phyloP scores from a whole-genome alignment of 1,140 invertebrate genomes.

The Metopolophium dirhodum region DNA sequence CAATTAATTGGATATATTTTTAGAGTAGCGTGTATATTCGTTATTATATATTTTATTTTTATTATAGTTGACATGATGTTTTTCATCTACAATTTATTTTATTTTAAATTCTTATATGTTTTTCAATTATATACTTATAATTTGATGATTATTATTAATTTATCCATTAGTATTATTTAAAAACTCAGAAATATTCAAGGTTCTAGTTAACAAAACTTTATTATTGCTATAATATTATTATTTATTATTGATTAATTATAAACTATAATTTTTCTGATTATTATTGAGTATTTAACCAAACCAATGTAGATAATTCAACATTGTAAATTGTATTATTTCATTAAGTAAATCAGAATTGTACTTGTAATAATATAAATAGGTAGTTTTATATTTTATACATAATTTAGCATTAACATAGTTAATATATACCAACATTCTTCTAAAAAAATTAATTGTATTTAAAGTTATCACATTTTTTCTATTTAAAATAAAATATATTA shows the following conservation, averaged over 20 bases:
- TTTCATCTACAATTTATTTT: background rate
- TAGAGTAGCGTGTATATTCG: constrained; percentile 23
- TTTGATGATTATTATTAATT: background rate
- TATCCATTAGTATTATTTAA: background rate
- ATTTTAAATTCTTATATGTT: background rate
- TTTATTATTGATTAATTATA: no score
- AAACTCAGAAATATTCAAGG: background rate
- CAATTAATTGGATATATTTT: constrained; percentile 33
- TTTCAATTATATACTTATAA: background rate
- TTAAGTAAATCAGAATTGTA: constrained; percentile 1
- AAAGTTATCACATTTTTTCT: background rate
- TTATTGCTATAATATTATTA: background rate
- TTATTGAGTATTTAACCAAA: constrained; percentile 7
- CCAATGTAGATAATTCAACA: background rate
- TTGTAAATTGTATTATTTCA: background rate
- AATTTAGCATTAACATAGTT: constrained; percentile 12
- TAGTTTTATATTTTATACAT: constrained; percentile 27
- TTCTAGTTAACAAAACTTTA: background rate
- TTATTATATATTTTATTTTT: constrained; percentile 39
- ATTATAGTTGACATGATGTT: background rate
- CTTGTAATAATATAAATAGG: background rate
- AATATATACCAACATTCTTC: background rate
- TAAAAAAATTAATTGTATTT: background rate
- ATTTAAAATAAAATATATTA: background rate
- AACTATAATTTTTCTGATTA: background rate